Percentiles rank a stretch among this genome's conserved stretches.
Evolutionary conservation across 2,797 vertebrate species (phyloP).

Genomic region (Dipus sagitta): DNA sequence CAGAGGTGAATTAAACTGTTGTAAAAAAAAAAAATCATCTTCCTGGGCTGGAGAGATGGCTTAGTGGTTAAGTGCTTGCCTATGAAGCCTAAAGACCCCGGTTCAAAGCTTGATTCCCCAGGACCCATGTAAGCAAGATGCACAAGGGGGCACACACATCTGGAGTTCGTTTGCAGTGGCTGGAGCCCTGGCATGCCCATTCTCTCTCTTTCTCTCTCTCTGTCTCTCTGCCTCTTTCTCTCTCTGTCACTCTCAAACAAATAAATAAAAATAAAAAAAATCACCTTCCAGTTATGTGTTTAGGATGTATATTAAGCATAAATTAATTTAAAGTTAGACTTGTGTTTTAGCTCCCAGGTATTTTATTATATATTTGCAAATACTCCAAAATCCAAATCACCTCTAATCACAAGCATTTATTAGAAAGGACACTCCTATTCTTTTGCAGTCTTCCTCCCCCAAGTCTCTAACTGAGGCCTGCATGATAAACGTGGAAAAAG

Average conservation of each 20-base stretch:
- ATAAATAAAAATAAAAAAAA: not conserved
- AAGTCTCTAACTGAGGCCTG: not conserved
- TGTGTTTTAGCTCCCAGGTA: not conserved
- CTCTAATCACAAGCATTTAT: not conserved
- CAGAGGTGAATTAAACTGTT: not conserved
- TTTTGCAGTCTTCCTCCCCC: not conserved
- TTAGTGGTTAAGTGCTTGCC: too few species aligned
- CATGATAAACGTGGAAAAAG: not conserved
- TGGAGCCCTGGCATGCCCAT: too few species aligned
- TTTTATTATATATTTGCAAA: not conserved
- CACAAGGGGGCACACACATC: too few species aligned
- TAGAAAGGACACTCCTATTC: not conserved
- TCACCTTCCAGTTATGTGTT: not conserved
- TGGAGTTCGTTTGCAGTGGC: fast-evolving
- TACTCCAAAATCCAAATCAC: not conserved
- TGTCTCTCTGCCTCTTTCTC: too few species aligned
- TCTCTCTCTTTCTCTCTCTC: too few species aligned
- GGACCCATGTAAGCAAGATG: too few species aligned
- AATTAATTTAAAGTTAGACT: not conserved
- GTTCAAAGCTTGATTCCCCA: too few species aligned
- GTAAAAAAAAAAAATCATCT: too few species aligned
- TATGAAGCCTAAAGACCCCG: too few species aligned
- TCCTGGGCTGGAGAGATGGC: too few species aligned
- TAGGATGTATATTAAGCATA: not conserved
- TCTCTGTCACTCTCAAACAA: too few species aligned